A percentile compares a stretch with the other conserved stretches of the same genome.
These are phyloP conservation scores for Monopterus albus DNA, from an alignment of 2,113 vertebrate species.

Conservation along the genomic window DNA sequence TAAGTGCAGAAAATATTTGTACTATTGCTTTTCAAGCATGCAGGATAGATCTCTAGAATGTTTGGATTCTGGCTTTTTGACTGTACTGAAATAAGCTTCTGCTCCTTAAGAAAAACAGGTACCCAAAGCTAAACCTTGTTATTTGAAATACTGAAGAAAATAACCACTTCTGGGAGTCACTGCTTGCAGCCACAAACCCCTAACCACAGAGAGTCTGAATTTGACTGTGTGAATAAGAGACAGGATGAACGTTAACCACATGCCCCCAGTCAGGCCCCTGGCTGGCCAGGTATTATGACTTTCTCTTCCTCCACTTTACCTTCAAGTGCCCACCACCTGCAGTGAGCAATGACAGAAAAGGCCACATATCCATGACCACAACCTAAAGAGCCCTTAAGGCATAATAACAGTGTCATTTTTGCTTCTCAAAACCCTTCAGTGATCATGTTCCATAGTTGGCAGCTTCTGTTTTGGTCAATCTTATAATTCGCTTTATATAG, in stretches of 20 bases:
- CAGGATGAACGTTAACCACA: not conserved
- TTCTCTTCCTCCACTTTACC: conserved; percentile 17
- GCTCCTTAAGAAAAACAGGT: not conserved
- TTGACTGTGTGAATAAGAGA: conserved; percentile 17
- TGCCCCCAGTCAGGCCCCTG: not conserved
- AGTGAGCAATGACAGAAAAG: not conserved
- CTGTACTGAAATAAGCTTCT: not conserved
- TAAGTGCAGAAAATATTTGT: conserved; percentile 32
- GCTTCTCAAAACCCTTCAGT: not conserved
- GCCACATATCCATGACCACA: not conserved
- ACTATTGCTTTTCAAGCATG: conserved; percentile 18
- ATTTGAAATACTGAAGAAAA: not conserved
- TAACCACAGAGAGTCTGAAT: not conserved
- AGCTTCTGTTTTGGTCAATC: not conserved
- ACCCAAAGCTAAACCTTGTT: not conserved
- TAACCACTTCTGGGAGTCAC: not conserved
- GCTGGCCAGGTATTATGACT: conserved; percentile 11
- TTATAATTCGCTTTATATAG: not conserved
- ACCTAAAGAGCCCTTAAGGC: not conserved
- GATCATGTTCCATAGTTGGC: not conserved
- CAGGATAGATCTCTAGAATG: conserved; percentile 14
- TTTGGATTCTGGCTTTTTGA: conserved; percentile 4
- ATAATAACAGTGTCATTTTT: conserved; percentile 16
- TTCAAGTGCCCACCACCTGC: conserved; percentile 1
- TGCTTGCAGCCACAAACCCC: not conserved